Conservation (phyloP, 2,888 invertebrate genomes). For the Lamellibrachia satsuma region DNA sequence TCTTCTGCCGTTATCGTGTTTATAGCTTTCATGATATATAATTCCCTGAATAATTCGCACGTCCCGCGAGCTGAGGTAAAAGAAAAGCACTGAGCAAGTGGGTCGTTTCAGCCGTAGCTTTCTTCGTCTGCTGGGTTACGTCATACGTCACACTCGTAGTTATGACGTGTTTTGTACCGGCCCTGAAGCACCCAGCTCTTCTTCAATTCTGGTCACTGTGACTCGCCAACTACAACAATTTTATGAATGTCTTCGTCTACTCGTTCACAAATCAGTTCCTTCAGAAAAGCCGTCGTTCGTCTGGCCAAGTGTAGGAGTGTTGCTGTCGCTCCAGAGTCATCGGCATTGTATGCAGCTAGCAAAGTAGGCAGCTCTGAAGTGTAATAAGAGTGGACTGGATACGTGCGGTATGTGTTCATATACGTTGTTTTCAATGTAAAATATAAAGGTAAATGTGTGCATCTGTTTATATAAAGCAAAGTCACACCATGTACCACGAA, state of each 20-base stretch:
- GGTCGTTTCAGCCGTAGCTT: background rate
- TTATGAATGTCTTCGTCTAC: constrained; percentile 23
- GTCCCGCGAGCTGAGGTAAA: background rate
- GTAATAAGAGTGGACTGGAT: no score
- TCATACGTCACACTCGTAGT: background rate
- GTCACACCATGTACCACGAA: no score
- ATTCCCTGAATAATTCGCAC: background rate
- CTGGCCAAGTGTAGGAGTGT: background rate
- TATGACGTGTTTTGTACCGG: background rate
- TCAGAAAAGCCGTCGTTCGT: background rate
- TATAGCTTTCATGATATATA: background rate
- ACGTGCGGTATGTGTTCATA: no score
- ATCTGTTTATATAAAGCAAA: no score
- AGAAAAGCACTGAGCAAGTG: background rate
- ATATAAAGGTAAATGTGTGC: no score
- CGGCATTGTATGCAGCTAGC: background rate
- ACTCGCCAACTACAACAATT: constrained; percentile 18
- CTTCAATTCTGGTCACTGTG: background rate
- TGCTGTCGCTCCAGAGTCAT: background rate
- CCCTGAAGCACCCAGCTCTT: background rate
- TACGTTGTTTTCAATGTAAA: no score
- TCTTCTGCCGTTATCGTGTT: constrained; percentile 13
- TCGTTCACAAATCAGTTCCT: constrained; percentile 8
- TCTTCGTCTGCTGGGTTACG: background rate
- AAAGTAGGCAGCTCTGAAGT: no score